Evolutionary conservation across 2,888 invertebrate genomes (phyloP).

Genomic region (Tenthredo mesomela): DNA sequence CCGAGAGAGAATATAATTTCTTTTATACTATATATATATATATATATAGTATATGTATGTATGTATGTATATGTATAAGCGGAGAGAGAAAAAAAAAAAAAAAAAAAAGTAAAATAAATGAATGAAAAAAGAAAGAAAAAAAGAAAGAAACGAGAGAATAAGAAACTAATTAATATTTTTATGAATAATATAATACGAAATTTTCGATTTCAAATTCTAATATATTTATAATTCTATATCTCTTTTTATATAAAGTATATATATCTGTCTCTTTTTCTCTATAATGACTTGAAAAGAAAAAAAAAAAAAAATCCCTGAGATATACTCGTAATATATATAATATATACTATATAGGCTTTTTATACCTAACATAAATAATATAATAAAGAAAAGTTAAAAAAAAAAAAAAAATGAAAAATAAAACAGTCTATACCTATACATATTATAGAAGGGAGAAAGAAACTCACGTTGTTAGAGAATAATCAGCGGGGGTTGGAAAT

Average conservation of each 20-base stretch:
- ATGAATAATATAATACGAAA: neutral
- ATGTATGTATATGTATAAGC: neutral
- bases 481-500: constrained; percentile 55
- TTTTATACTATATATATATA: neutral
- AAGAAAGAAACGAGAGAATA: constrained; percentile 2
- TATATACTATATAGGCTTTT: neutral
- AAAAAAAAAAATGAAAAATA: no score
- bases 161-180: constrained; percentile 4
- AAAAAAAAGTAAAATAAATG: constrained; percentile 2
- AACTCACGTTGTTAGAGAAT: constrained; percentile 23
- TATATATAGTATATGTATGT: neutral
- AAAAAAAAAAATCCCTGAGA: neutral
- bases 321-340: neutral
- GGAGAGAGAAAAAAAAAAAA: neutral
- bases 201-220: neutral
- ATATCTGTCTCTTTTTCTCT: neutral
- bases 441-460: neutral
- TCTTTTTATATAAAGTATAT: no score
- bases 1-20: neutral
- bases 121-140: neutral
- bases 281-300: no score
- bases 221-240: neutral
- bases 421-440: neutral
- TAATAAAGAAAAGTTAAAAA: neutral
- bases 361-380: neutral